phyloP scores from a whole-genome alignment of 2,888 invertebrate species.

The Euplagia quadripunctaria region DNA sequence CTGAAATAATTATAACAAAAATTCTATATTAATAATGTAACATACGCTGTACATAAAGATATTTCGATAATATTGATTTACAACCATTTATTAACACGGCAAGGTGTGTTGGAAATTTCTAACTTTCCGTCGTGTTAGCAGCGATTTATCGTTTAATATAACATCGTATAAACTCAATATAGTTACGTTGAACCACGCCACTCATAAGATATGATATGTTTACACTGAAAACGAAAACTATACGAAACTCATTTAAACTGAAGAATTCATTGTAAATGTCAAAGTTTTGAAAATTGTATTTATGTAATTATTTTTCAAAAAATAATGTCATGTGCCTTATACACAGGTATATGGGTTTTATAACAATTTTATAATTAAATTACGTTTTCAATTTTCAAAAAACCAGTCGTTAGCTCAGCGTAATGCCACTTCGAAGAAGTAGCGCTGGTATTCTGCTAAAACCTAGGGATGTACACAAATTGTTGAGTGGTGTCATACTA shows the following conservation, averaged over 20 bases:
- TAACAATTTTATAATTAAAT: too few species aligned
- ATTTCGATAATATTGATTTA: slow-evolving; percentile 27
- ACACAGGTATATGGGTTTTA: too few species aligned
- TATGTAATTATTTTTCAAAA: too few species aligned
- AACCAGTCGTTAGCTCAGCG: too few species aligned
- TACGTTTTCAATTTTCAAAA: too few species aligned
- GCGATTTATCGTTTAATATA: slow-evolving; percentile 60
- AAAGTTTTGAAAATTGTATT: too few species aligned
- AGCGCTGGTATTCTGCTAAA: too few species aligned
- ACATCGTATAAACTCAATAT: slow-evolving; percentile 43
- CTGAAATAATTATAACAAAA: not conserved
- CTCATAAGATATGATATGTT: slow-evolving; percentile 25
- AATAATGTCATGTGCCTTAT: too few species aligned
- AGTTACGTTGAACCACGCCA: slow-evolving; percentile 34
- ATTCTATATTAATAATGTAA: not conserved
- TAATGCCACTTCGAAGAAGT: too few species aligned
- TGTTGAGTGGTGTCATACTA: too few species aligned
- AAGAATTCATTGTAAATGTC: not conserved
- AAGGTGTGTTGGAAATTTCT: slow-evolving; percentile 52
- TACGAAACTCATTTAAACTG: not conserved
- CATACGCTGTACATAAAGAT: not conserved
- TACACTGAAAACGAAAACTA: not conserved
- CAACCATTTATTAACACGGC: slow-evolving; percentile 50
- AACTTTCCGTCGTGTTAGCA: slow-evolving; percentile 51
- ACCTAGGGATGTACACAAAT: too few species aligned